phyloP scores from a whole-genome alignment of 2,888 invertebrate genomes.

The Tipula vernalis region DNA sequence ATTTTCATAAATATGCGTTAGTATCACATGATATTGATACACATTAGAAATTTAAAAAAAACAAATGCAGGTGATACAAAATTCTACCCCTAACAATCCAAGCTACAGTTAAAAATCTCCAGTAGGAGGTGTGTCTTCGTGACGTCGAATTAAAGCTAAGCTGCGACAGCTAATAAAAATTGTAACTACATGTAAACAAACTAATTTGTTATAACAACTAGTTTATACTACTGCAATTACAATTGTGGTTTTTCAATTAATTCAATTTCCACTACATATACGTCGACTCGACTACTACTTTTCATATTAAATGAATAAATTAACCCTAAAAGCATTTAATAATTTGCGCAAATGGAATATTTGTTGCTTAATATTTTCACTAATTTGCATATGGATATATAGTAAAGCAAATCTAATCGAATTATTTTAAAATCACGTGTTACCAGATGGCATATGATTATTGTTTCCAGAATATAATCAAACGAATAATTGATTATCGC shows the following conservation, averaged over 20 bases:
- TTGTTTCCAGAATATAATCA: too few species aligned
- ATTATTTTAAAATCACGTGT: too few species aligned
- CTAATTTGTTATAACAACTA: neutral
- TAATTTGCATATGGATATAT: neutral
- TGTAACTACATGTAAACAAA: neutral
- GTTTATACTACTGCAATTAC: neutral
- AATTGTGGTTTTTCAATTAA: neutral
- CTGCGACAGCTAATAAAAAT: neutral
- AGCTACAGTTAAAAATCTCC: neutral
- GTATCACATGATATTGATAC: too few species aligned
- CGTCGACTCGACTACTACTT: neutral
- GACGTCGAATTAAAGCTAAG: neutral
- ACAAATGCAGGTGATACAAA: too few species aligned
- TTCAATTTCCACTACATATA: neutral
- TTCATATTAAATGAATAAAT: neutral
- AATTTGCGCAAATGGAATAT: neutral
- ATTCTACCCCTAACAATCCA: too few species aligned
- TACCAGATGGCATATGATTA: too few species aligned
- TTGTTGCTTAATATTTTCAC: neutral
- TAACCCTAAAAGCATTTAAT: too few species aligned
- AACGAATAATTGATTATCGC: too few species aligned
- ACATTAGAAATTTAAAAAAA: too few species aligned
- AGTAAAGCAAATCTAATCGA: neutral
- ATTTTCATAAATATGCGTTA: too few species aligned
- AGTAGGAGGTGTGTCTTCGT: neutral